Conservation (phyloP, 1,140 invertebrate genomes). For the Zaprionus gabonicus region DNA sequence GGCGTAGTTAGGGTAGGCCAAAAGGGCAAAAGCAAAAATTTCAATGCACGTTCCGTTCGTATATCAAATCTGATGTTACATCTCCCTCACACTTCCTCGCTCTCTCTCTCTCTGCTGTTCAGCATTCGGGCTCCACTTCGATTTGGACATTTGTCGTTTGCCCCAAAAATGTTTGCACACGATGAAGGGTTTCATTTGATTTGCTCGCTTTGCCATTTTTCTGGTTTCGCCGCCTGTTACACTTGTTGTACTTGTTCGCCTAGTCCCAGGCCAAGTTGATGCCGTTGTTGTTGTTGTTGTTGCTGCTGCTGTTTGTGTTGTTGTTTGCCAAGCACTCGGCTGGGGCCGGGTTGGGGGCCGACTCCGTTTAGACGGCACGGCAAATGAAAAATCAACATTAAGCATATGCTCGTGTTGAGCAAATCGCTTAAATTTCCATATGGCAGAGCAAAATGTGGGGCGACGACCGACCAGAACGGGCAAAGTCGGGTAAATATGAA, state of each 20-base stretch:
- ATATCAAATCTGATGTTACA: slow-evolving; percentile 51
- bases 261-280: slow-evolving; percentile 3
- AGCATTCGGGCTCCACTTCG: slow-evolving; percentile 31
- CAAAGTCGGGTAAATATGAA: slow-evolving; percentile 21
- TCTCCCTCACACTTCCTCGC: not conserved
- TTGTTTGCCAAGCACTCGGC: slow-evolving; percentile 18
- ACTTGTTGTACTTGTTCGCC: slow-evolving; percentile 37
- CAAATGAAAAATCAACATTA: slow-evolving; percentile 78
- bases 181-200: slow-evolving; percentile 81
- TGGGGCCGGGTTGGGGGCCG: not conserved
- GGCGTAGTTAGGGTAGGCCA: slow-evolving; percentile 1
- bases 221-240: slow-evolving; percentile 70
- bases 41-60: slow-evolving; percentile 48
- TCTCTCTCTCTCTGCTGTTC: not conserved
- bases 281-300: not conserved
- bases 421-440: slow-evolving; percentile 76
- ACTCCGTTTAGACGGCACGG: slow-evolving; percentile 25
- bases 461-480: slow-evolving; percentile 9
- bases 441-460: slow-evolving; percentile 39
- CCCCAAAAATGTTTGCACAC: slow-evolving; percentile 70
- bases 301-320: slow-evolving; percentile 2
- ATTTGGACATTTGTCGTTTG: slow-evolving; percentile 61
- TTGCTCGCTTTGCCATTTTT: slow-evolving; percentile 76
- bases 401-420: slow-evolving; percentile 70
- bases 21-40: slow-evolving; percentile 7